Percentiles rank a stretch among this genome's conserved stretches.
These are phyloP conservation scores for Echinops telfairi DNA, from an alignment of 2,113 vertebrate genomes.

Conservation along the genomic window DNA sequence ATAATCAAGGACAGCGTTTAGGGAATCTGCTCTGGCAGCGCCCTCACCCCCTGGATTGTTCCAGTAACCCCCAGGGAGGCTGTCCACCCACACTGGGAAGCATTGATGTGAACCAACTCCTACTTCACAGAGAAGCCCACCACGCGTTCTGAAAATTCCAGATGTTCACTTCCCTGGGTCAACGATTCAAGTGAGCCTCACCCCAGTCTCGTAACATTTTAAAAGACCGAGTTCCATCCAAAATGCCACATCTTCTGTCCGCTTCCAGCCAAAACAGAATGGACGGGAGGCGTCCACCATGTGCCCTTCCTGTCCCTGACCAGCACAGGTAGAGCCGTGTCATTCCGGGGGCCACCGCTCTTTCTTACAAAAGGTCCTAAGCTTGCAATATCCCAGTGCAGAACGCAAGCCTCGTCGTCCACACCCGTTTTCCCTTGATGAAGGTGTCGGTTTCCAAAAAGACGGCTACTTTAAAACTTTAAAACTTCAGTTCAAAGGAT, in stretches of 20 bases:
- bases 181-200: background rate
- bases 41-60: too few species aligned
- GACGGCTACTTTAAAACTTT: background rate
- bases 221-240: background rate
- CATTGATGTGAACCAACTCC: background rate
- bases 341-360: background rate
- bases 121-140: background rate
- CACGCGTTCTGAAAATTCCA: background rate
- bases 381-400: rapidly evolving
- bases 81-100: too few species aligned
- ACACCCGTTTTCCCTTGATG: background rate
- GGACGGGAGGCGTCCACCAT: rapidly evolving
- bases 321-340: rapidly evolving
- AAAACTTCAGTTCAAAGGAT: constrained; percentile 20
- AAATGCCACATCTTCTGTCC: background rate
- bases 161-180: background rate
- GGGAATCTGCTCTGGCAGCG: too few species aligned
- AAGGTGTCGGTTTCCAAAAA: background rate
- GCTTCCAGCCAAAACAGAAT: background rate
- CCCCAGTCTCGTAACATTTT: background rate
- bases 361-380: background rate
- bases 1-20: too few species aligned
- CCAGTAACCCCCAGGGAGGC: too few species aligned
- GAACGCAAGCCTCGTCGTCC: background rate
- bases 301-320: background rate